Base-by-base conservation (phyloP, 2,888 invertebrate genomes). In the Cloeon dipterum region DNA sequence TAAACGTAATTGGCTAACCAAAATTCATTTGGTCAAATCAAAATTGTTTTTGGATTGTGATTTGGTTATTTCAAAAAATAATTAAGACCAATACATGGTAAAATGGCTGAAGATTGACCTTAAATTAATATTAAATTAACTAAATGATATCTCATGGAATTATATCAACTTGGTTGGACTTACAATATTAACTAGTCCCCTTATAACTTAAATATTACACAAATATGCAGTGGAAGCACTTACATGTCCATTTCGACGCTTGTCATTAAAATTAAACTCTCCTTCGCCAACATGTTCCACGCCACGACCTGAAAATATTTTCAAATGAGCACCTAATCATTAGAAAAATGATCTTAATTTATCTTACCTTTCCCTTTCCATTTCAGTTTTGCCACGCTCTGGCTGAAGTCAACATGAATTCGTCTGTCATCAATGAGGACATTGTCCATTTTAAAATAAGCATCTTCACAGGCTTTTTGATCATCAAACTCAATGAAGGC, bases 401-500 rank as follows among this genome's bases (percentile, higher is more conserved):
- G 98, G 43, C 93, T 94, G 61, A 99, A 99, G 58, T 99, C 98
- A 1, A 99, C 98, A 60, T 98, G 98, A 50, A 99, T 98, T 43
- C 98, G 66, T 19, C 98, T 65, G 53, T 99, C 98, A 59, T 99
- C 98, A 48, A 99, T 98, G 5, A 98, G 62, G 0, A 98, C 96
- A 62, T 99, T 99, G 54, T 96, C 96, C 98, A 98, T 99, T 63
- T 98, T 98, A 51, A 98, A 93, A 57, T 86, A 99, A 1, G 98
- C 98, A 47, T 83, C 82, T 60, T 98, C 98, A 59, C 98, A 98
- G 1, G 85, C 68, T 49, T 83, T 82, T 44, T 74, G 70, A 37
- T 89, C 77, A 42, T 78, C 81, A 62, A 96, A 99, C 56, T 98
- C 98, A 40, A 99, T 83, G 54, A 99, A 99, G 1, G 96, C 96